Evolutionary conservation across 2,888 invertebrate genomes (phyloP).

Genomic region (Chrysolina haemoptera): DNA sequence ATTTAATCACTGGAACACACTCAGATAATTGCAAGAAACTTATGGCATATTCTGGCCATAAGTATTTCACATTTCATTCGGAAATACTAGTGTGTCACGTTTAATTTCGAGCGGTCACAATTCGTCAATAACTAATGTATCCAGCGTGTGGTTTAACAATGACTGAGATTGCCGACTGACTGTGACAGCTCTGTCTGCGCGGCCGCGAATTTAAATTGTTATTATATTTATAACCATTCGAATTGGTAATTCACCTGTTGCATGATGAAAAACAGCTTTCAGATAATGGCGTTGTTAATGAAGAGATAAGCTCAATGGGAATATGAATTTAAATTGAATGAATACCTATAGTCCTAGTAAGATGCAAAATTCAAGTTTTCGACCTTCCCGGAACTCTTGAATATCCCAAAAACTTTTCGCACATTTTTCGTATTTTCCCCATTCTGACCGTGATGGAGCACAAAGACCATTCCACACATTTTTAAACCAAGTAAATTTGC

Average conservation of each 20-base stretch:
- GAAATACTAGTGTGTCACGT: slow-evolving; percentile 26
- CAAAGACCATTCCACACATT: too few species aligned
- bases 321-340: neutral
- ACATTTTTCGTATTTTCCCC: too few species aligned
- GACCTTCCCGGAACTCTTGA: too few species aligned
- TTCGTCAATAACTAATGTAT: slow-evolving; percentile 24
- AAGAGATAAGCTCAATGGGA: neutral
- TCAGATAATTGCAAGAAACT: slow-evolving; percentile 5
- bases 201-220: slow-evolving; percentile 11
- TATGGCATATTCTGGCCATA: slow-evolving; percentile 24
- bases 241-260: slow-evolving; percentile 15
- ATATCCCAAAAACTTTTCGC: too few species aligned
- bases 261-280: neutral
- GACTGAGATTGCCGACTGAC: slow-evolving; percentile 29
- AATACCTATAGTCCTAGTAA: too few species aligned
- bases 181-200: neutral
- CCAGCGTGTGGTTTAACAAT: slow-evolving; percentile 28
- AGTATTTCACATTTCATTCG: too few species aligned
- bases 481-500: too few species aligned
- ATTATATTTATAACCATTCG: neutral
- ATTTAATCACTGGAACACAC: neutral
- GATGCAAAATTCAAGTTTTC: too few species aligned
- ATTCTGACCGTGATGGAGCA: too few species aligned
- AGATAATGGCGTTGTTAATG: neutral
- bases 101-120: slow-evolving; percentile 19